Base-by-base conservation (phyloP, 2,113 vertebrate genomes). In the Orthonyx spaldingii region DNA sequence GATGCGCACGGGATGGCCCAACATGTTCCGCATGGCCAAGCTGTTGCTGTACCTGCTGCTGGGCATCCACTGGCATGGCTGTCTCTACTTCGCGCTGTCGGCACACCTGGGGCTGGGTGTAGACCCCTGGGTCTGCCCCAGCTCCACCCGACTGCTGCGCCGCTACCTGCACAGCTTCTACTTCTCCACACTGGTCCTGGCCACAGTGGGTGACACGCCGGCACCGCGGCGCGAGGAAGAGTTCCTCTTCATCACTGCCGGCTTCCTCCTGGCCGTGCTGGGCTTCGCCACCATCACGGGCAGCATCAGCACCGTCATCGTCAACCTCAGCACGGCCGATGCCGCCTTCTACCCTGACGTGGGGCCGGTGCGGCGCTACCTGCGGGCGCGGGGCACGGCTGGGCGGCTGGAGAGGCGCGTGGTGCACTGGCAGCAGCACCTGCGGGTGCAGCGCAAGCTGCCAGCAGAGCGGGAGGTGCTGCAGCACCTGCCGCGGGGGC, bases 91-190 rank as follows among this genome's bases (percentile, higher is more conserved):
- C 5, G 98, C 98, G 0, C 98, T 99, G 49, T 99, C 99, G 0
- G 74, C 35, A 17, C 95, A 92, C 80, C 95, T 99, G 16, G 99
- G 99, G 66, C 98, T 99, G 11, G 99, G 99, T 10, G 46, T 56
- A 0, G 99, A 99, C 10, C 9, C 8, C 1, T 99, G 99, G 99
- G 99, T 99, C 8, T 99, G 99, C 96, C 99, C 98, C 0, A 93
- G 90, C n/a, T 99, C 98, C 24, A 85, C 96, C 16, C 97, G 95
- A 10, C 96, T 96, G 42, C 96, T 98, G 19, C 98, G 98, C 41
- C 98, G 98, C 91, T 99, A 99, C 95, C 98, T 99, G 70, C 98
- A 99, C 94, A 99, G 98, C 96, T 99, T 99, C 97, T 99, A 99
- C 98, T 98, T 99, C 95, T 99, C 99, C 65, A 98, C 99, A 0